Evolutionary conservation across 2,888 invertebrate species (phyloP), one percentile per base, ranked within the genome.

Genomic region (Erannis defoliaria): DNA sequence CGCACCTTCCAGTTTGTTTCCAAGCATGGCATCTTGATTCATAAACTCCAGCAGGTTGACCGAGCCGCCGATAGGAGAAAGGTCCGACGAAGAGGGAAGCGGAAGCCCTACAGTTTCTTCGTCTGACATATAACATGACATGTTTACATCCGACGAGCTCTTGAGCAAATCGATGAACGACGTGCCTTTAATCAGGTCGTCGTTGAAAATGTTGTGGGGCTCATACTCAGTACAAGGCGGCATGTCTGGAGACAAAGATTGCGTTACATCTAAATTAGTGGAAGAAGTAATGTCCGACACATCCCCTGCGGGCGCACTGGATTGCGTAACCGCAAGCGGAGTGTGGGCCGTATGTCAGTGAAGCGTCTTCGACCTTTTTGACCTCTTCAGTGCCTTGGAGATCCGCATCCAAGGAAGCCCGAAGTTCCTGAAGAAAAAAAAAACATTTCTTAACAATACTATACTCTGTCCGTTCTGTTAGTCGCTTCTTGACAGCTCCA

Each of bases 321-420:
- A 0, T 3, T 33, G 26, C 10, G 61, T 59, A 33, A n/a, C 55
- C 45, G 62, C 59, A 43, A 53, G 61, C 29, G 62, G 67, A 68
- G 66, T 63, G 62, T 65, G 63, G 57, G 64, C 55, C 54, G 56
- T 54, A 68, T 48, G 71, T 76, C 74, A 90, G 73, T 87, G 89
- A 40, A 88, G 76, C 46, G 90, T 90, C 71, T 89, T 90, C 10
- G 89, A 87, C 62, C 90, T 73, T 76, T 90, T 90, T 9, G 88
- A 82, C 67, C 88, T 80, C 72, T 90, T 92, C 71, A 84, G 71
- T 6, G 90, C 84, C 66, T 88, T 89, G 0, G 90, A 86, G 16
- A 77, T 84, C 66, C 85, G 76, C 66, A 91, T 85, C 92, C 92
- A 92, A 0, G 92, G 89, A 37, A 89, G 77, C 73, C 82, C 75